phyloP scores from a whole-genome alignment of 1,140 invertebrate species.

The Globodera rostochiensis region DNA sequence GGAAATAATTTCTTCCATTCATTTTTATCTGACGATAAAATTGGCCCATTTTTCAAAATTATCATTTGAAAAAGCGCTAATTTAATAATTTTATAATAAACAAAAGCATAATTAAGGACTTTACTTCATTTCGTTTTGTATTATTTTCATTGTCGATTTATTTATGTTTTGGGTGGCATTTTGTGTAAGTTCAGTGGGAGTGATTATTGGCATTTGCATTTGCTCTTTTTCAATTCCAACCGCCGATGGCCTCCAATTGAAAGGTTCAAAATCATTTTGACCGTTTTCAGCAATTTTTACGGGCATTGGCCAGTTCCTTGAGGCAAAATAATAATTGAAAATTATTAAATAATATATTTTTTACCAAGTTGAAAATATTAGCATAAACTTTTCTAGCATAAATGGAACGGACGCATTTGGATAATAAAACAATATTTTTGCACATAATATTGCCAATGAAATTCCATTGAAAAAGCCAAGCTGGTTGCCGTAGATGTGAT shows the following conservation, averaged over 20 bases:
- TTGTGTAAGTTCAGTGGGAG: background rate
- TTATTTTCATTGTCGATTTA: background rate
- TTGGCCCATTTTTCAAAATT: background rate
- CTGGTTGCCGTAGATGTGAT: background rate
- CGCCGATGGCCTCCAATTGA: background rate
- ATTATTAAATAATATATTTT: background rate
- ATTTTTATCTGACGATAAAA: background rate
- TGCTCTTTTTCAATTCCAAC: background rate
- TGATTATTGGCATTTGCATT: background rate
- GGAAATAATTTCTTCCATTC: background rate
- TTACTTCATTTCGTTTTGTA: background rate
- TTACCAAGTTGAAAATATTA: background rate
- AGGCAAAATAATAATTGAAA: background rate
- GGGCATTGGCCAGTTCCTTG: background rate
- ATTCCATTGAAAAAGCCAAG: conserved; percentile 1
- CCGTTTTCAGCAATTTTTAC: background rate
- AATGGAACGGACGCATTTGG: background rate
- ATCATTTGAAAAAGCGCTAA: background rate
- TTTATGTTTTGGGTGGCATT: background rate
- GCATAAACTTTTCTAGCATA: background rate
- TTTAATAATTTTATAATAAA: background rate
- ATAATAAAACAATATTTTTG: background rate
- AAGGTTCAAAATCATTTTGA: background rate
- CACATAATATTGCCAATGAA: background rate
- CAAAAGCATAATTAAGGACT: background rate